These are phyloP conservation scores for Machimus rusticus DNA, from an alignment of 2,888 invertebrate species.

Conservation along the genomic window DNA sequence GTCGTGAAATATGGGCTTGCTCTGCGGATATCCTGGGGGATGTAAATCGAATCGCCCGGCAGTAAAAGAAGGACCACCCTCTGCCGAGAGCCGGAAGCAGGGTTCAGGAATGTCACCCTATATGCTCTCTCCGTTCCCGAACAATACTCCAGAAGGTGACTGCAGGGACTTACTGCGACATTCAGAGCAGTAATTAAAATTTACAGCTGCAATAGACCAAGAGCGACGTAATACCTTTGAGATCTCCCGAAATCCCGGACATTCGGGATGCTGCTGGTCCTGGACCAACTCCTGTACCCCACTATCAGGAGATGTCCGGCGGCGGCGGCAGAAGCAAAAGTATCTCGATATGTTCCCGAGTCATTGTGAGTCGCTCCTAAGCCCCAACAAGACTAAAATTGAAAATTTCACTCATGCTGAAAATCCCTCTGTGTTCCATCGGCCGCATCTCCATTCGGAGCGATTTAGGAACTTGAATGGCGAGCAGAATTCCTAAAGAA, in stretches of 20 bases:
- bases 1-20: background rate
- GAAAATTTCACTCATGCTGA: conserved; percentile 12
- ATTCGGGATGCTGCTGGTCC: background rate
- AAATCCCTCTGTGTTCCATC: background rate
- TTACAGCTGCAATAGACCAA: background rate
- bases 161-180: background rate
- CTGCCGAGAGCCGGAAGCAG: background rate
- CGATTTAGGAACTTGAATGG: background rate
- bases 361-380: background rate
- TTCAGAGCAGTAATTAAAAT: conserved; percentile 2
- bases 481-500: background rate
- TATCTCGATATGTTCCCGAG: background rate
- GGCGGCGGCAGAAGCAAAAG: background rate
- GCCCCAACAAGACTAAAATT: background rate
- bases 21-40: background rate
- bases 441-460: background rate
- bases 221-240: background rate
- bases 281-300: background rate
- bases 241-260: background rate
- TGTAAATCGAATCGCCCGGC: background rate
- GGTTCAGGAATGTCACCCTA: background rate
- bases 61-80: background rate
- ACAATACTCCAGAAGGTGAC: background rate
- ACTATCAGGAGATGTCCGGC: background rate
- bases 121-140: background rate